Evolutionary conservation across 2,888 invertebrate species (phyloP).

Genomic region (Drymonia ruficornis): DNA sequence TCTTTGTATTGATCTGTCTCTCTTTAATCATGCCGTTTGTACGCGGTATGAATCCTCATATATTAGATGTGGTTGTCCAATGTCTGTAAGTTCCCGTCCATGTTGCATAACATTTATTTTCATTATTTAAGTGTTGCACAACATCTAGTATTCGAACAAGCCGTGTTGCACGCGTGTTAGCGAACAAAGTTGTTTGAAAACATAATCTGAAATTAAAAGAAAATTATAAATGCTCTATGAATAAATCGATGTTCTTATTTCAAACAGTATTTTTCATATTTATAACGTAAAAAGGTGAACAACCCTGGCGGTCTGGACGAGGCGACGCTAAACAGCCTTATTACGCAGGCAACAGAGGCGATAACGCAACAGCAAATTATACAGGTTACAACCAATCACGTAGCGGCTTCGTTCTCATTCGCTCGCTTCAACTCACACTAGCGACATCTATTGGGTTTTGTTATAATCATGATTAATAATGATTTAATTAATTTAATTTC

Average conservation of each 20-base stretch:
- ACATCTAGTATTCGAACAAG: no score
- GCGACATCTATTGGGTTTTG: conserved; percentile 15
- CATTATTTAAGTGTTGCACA: no score
- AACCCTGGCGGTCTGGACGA: conserved; percentile 81
- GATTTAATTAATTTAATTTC: conserved; percentile 12
- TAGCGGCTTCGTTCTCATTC: conserved; percentile 17
- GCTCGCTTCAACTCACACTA: conserved; percentile 28
- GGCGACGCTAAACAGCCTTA: conserved; percentile 80
- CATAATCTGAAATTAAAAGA: no score
- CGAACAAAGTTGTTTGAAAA: no score
- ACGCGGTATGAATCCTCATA: no score
- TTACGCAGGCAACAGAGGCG: conserved; percentile 82
- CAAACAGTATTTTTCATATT: not conserved
- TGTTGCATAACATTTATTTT: no score
- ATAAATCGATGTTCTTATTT: not conserved
- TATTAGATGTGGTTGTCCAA: no score
- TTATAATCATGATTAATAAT: conserved; percentile 4
- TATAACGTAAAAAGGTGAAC: conserved; percentile 73
- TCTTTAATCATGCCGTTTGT: no score
- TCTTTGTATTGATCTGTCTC: no score
- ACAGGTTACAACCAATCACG: conserved; percentile 65
- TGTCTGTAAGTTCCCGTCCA: no score
- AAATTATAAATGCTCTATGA: not conserved
- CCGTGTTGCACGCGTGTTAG: no score
- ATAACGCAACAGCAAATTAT: conserved; percentile 83